phyloP scores from a whole-genome alignment of 2,113 vertebrate genomes.

The Cettia cetti region DNA sequence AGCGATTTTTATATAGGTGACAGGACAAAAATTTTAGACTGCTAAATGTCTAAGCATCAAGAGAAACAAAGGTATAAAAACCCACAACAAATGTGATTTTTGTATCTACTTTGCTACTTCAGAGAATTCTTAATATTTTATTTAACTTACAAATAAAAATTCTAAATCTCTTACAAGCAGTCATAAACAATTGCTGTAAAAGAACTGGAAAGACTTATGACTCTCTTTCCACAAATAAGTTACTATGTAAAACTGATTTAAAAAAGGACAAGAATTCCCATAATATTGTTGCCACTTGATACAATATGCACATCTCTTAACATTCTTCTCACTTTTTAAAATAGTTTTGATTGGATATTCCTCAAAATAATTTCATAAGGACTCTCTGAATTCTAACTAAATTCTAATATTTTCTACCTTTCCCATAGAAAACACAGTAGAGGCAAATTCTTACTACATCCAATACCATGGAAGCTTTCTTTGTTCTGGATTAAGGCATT shows the following conservation, averaged over 20 bases:
- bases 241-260: not conserved
- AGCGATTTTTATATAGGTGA: not conserved
- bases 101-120: not conserved
- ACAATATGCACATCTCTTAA: not conserved
- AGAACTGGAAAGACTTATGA: not conserved
- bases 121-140: not conserved
- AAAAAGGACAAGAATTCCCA: not conserved
- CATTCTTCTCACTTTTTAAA: not conserved
- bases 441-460: not conserved
- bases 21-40: not conserved
- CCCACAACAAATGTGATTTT: not conserved
- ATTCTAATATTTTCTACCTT: not conserved
- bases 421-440: not conserved
- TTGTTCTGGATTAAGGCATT: not conserved
- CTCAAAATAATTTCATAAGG: not conserved
- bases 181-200: not conserved
- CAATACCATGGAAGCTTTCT: not conserved
- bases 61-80: not conserved
- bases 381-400: not conserved
- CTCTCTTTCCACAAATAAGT: not conserved
- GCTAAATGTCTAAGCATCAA: not conserved
- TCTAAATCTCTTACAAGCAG: not conserved
- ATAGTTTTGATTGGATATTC: not conserved
- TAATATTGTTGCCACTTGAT: not conserved
- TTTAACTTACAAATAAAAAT: not conserved